Percentiles rank a stretch among this genome's conserved stretches.
These are phyloP conservation scores for Falco punctatus DNA, from an alignment of 2,113 vertebrate species.

Conservation along the genomic window DNA sequence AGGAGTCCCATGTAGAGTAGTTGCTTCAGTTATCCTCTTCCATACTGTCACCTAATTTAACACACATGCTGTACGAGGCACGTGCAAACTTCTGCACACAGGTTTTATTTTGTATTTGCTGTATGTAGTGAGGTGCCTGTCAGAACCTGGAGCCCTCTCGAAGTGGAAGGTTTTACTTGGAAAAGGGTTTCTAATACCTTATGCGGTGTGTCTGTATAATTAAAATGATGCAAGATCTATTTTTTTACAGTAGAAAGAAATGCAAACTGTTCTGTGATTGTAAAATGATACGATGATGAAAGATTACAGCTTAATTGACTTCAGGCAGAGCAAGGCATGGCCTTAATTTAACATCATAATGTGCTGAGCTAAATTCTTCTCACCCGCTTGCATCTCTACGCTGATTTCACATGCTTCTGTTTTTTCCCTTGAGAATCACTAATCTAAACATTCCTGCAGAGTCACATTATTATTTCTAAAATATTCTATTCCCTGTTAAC, in stretches of 20 bases:
- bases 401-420: background rate
- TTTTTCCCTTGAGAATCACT: background rate
- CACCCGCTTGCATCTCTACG: background rate
- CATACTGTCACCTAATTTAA: background rate
- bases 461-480: background rate
- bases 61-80: background rate
- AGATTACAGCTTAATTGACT: slow-evolving; percentile 6
- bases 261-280: background rate
- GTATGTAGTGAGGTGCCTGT: background rate
- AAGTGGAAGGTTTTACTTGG: background rate
- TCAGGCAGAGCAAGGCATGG: background rate
- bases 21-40: background rate
- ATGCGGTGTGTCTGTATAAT: background rate
- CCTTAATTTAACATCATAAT: slow-evolving; percentile 20
- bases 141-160: background rate
- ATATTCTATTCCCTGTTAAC: background rate
- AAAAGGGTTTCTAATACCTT: background rate
- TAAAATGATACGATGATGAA: slow-evolving; percentile 13
- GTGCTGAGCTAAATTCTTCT: background rate
- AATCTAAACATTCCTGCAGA: background rate
- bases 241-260: background rate
- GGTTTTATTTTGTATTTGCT: background rate
- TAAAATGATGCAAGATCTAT: background rate
- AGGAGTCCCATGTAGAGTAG: background rate
- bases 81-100: background rate